Conservation (phyloP, 2,797 vertebrate genomes). For the Morus bassanus region DNA sequence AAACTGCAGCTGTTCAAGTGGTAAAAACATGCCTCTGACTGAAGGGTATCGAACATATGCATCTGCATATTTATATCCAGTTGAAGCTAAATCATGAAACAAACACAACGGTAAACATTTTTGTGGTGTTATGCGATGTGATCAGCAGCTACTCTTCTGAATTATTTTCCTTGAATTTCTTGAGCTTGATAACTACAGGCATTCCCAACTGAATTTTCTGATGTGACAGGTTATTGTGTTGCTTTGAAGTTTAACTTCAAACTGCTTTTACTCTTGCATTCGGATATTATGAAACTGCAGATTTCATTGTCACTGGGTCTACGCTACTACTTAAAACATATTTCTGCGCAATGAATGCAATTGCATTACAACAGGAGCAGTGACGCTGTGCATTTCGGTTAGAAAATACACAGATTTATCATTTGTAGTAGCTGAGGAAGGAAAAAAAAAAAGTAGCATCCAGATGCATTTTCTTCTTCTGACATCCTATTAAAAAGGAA, state of each 20-base stretch:
- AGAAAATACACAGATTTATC: background rate
- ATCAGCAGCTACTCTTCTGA: slow-evolving; percentile 5
- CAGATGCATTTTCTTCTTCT: background rate
- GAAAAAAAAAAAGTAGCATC: background rate
- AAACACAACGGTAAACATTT: background rate
- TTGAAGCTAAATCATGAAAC: background rate
- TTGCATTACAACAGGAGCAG: too few relatives aligned
- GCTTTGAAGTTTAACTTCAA: background rate
- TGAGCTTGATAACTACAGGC: background rate
- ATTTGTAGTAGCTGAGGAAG: background rate
- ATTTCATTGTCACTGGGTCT: background rate
- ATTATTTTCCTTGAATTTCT: background rate
- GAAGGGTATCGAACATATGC: background rate
- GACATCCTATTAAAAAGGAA: background rate
- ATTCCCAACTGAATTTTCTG: background rate
- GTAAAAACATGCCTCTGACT: background rate
- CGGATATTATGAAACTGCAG: background rate
- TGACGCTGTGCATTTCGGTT: background rate
- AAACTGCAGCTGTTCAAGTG: background rate
- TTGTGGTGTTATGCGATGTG: background rate
- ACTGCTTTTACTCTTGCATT: background rate
- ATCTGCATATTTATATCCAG: background rate
- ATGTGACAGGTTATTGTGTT: background rate
- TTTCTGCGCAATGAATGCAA: background rate
- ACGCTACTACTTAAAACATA: background rate